These are phyloP conservation scores for Agrilus mali DNA, from an alignment of 2,888 invertebrate species.

Conservation along the genomic window DNA sequence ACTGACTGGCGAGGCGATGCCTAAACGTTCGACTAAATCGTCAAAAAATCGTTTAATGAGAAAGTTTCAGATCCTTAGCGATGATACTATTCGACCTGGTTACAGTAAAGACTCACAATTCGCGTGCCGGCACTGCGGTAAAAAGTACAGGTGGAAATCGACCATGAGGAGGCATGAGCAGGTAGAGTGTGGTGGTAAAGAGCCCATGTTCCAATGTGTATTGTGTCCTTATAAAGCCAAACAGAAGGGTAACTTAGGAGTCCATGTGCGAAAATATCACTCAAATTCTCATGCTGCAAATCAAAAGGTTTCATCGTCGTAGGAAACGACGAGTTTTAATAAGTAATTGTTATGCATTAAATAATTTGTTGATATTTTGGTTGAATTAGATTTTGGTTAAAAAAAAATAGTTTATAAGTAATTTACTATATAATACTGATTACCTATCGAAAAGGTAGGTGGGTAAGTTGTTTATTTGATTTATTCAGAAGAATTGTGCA, in stretches of 20 bases:
- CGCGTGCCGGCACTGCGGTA: conserved; percentile 73
- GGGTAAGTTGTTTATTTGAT: no score
- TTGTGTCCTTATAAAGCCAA: conserved; percentile 70
- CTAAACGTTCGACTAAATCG: not conserved
- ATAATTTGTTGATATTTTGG: conserved; percentile 6
- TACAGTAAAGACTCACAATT: conserved; percentile 47
- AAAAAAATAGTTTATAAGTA: no score
- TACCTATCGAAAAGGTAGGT: no score
- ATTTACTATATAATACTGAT: no score
- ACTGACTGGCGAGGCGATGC: conserved; percentile 10
- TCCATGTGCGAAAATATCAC: conserved; percentile 71
- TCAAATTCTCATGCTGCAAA: not conserved
- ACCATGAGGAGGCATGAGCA: conserved; percentile 1
- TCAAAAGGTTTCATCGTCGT: not conserved
- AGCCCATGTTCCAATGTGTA: conserved; percentile 69
- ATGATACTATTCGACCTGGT: conserved; percentile 25
- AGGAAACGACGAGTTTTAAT: no score
- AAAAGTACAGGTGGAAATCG: conserved; percentile 77
- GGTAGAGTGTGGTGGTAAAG: conserved; percentile 42
- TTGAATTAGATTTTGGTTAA: conserved; percentile 7
- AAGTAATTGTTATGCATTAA: no score
- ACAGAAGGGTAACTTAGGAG: conserved; percentile 69
- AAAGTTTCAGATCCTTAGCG: conserved; percentile 17
- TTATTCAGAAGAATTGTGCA: no score
- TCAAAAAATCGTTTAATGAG: conserved; percentile 15